Conservation (phyloP, 2,888 invertebrate genomes). For the Trypoxylon attenuatum region DNA sequence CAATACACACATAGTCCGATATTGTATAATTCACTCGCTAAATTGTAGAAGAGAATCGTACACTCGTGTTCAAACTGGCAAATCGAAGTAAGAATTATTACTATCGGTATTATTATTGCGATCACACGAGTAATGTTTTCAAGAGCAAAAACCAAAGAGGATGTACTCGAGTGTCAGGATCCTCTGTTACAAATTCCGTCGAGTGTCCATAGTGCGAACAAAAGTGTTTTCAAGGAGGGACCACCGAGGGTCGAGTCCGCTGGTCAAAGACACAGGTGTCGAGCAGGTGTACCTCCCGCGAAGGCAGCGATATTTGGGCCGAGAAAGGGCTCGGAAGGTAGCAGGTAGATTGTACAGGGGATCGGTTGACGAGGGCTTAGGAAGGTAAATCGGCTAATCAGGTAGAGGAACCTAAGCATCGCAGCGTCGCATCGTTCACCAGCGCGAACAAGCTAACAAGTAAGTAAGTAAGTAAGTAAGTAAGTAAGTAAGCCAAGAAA, state of each 20-base stretch:
- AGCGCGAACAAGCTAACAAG: neutral
- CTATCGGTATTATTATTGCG: no score
- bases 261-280: slow-evolving; percentile 6
- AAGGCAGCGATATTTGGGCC: slow-evolving; percentile 30
- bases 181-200: neutral
- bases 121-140: no score
- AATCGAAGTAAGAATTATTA: no score
- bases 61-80: no score
- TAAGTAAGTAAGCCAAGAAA: no score
- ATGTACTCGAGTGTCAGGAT: no score
- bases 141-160: no score
- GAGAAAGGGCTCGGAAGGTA: slow-evolving; percentile 7
- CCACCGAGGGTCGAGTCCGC: neutral
- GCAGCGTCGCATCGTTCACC: neutral
- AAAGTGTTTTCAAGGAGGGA: neutral
- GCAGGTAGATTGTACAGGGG: neutral
- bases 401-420: neutral
- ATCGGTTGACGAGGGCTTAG: neutral
- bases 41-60: no score
- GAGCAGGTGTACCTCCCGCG: slow-evolving; percentile 20
- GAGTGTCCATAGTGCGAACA: neutral
- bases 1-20: no score
- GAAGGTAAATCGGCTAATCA: neutral
- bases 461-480: no score
- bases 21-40: no score